Percentiles rank a stretch among this genome's conserved stretches.
These are phyloP conservation scores for Synchiropus splendidus DNA, from an alignment of 2,113 vertebrate genomes.

Conservation along the genomic window DNA sequence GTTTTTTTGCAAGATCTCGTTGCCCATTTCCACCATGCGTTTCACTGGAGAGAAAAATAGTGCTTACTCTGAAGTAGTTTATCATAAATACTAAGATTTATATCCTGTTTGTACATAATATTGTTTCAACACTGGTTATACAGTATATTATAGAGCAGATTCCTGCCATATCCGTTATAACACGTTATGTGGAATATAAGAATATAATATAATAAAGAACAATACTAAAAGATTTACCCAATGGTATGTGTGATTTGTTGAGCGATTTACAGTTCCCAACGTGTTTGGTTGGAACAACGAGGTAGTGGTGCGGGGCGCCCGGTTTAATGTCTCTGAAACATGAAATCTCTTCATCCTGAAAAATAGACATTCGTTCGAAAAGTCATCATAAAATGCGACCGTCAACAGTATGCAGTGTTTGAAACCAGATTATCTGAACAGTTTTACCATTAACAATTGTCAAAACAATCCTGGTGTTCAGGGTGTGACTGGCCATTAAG, in stretches of 20 bases:
- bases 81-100: no score
- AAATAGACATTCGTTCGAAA: neutral
- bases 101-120: no score
- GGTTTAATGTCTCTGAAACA: slow-evolving; percentile 91
- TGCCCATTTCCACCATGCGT: slow-evolving; percentile 80
- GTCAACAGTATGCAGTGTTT: slow-evolving; percentile 1
- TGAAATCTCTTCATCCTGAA: slow-evolving; percentile 78
- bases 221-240: slow-evolving; percentile 80
- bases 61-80: neutral
- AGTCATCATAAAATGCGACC: no score
- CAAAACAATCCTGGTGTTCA: no score
- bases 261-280: slow-evolving; percentile 85
- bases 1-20: slow-evolving; percentile 78
- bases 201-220: no score
- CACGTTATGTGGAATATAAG: no score
- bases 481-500: no score
- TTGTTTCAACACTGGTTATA: no score
- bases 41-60: slow-evolving; percentile 67
- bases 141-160: no score
- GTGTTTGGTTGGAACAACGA: slow-evolving; percentile 86
- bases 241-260: slow-evolving; percentile 67
- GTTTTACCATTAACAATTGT: no score
- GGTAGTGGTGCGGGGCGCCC: slow-evolving; percentile 84
- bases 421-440: no score
- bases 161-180: slow-evolving; percentile 1